Percentiles rank a stretch among this genome's conserved stretches.
These are phyloP conservation scores for Pandion haliaetus DNA, from an alignment of 2,113 vertebrate genomes.

Conservation along the genomic window DNA sequence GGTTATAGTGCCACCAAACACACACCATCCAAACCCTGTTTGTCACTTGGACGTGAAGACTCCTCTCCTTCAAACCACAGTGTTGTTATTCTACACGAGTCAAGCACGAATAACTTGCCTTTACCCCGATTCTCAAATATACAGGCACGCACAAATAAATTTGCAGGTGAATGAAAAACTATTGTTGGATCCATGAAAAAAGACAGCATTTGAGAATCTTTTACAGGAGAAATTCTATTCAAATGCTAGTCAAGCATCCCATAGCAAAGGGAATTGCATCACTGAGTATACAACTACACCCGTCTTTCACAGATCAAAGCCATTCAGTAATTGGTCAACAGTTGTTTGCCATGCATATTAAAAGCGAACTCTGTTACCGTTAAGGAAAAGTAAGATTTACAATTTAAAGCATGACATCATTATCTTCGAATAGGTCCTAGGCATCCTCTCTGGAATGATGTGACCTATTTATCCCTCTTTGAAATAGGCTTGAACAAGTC, in stretches of 20 bases:
- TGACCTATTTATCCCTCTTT: neutral
- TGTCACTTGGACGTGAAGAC: neutral
- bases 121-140: neutral
- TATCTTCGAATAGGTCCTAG: neutral
- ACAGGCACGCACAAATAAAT: neutral
- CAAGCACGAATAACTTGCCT: neutral
- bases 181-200: neutral
- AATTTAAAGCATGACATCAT: neutral
- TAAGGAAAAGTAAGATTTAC: neutral
- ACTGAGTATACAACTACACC: neutral
- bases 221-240: neutral
- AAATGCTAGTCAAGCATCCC: neutral
- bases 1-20: conserved; percentile 34
- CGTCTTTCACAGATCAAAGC: neutral
- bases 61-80: neutral
- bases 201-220: neutral
- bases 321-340: neutral
- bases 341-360: neutral
- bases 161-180: neutral
- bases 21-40: neutral
- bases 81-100: neutral
- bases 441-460: neutral
- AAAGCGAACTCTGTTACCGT: neutral
- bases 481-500: neutral
- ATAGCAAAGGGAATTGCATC: neutral